These are phyloP conservation scores for Pangasius mekongensis DNA, from an alignment of 2,797 vertebrate species.

Conservation along the genomic window DNA sequence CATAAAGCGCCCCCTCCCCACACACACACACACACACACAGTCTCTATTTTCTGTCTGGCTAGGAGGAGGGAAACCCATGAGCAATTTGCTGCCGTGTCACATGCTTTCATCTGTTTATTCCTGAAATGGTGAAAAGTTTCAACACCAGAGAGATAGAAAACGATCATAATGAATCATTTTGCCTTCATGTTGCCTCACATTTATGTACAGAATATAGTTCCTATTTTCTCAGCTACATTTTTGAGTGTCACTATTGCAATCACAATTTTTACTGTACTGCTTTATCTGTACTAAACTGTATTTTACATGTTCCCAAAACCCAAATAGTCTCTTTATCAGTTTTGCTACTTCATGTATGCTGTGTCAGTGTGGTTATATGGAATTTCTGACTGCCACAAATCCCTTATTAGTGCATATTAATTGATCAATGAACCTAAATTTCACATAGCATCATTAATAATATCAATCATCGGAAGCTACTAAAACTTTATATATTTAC, in stretches of 20 bases:
- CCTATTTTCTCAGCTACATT: background rate
- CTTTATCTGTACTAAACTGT: background rate
- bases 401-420: background rate
- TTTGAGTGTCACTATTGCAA: background rate
- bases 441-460: background rate
- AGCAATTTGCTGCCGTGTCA: slow-evolving; percentile 48
- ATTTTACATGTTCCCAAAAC: background rate
- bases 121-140: background rate
- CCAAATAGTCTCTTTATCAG: background rate
- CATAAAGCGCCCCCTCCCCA: slow-evolving; percentile 4
- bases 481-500: background rate
- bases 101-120: slow-evolving; percentile 47
- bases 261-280: no score
- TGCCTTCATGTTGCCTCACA: background rate
- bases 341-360: background rate
- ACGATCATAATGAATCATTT: background rate
- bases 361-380: background rate
- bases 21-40: slow-evolving; percentile 23
- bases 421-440: background rate
- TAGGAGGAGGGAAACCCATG: slow-evolving; percentile 35
- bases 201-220: background rate
- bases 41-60: slow-evolving; percentile 44
- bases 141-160: background rate
- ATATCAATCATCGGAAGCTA: background rate
- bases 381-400: background rate